A percentile compares a stretch with the other conserved stretches of the same genome.
These are phyloP conservation scores for Turritopsis rubra DNA, from an alignment of 30 jellyfish, hydroid and myxozoan species.

Conservation along the genomic window DNA sequence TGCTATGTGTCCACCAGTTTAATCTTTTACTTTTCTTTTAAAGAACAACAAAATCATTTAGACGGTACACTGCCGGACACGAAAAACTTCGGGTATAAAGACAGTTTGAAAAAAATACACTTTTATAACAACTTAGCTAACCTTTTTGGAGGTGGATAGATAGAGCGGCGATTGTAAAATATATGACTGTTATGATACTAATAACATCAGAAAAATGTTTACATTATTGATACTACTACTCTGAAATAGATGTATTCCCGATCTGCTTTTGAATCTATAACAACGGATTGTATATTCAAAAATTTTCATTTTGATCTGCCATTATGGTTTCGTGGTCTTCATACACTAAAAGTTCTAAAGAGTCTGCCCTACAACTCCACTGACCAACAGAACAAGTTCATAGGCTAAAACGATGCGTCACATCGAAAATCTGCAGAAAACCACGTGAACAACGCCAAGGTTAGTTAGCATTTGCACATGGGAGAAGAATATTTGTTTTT, in stretches of 20 bases:
- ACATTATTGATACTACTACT: background rate
- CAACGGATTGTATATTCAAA: background rate
- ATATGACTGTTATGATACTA: background rate
- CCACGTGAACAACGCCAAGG: too few species aligned
- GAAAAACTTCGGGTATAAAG: too few species aligned
- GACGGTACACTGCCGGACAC: too few species aligned
- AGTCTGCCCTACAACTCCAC: too few species aligned
- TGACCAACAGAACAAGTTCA: too few species aligned
- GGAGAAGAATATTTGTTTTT: too few species aligned
- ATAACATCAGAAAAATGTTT: background rate
- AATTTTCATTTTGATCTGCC: background rate
- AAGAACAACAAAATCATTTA: too few species aligned
- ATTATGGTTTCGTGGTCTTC: background rate
- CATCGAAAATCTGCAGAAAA: too few species aligned
- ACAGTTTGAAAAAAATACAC: background rate
- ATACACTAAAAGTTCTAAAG: background rate
- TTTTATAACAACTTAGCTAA: background rate
- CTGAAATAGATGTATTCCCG: background rate
- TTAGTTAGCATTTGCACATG: too few species aligned
- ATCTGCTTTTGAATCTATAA: background rate
- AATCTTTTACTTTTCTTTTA: too few species aligned
- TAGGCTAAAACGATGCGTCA: too few species aligned
- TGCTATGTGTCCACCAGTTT: too few species aligned
- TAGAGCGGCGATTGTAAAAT: background rate
- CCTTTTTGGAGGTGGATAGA: background rate